Percentiles rank a stretch among this genome's conserved stretches.
These are phyloP conservation scores for Cacoxenus indagator DNA, from an alignment of 2,888 invertebrate species.

Conservation along the genomic window DNA sequence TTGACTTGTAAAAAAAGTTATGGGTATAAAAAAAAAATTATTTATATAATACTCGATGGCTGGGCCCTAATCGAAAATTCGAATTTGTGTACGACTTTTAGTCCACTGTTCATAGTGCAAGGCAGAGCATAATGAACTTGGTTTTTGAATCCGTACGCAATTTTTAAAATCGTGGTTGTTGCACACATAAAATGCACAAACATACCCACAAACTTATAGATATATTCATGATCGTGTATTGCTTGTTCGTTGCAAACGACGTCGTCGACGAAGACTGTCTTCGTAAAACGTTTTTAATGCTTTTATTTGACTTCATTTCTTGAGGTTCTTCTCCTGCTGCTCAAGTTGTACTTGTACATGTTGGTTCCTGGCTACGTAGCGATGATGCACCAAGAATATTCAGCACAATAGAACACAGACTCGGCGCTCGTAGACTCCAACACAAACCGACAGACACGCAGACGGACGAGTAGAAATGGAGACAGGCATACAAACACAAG, in stretches of 20 bases:
- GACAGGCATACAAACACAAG: constrained; percentile 21
- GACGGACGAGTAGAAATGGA: too few species aligned
- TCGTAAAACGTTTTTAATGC: constrained; percentile 36
- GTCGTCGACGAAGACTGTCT: constrained; percentile 18
- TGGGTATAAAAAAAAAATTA: background rate
- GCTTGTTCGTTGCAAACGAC: background rate
- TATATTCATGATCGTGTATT: constrained; percentile 37
- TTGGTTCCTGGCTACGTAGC: too few species aligned
- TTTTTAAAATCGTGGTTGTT: constrained; percentile 54
- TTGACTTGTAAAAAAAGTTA: too few species aligned
- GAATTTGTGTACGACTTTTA: constrained; percentile 40
- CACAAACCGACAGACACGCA: constrained; percentile 4
- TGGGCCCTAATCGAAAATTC: background rate
- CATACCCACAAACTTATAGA: background rate
- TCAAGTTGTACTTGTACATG: constrained; percentile 34
- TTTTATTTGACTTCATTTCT: constrained; percentile 59
- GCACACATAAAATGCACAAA: constrained; percentile 3
- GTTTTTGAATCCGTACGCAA: constrained; percentile 56
- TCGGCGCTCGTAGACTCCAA: constrained; percentile 6
- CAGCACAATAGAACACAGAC: background rate
- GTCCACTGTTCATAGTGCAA: constrained; percentile 40
- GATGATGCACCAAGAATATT: background rate
- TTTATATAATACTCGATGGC: background rate
- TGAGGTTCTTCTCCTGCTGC: constrained; percentile 23
- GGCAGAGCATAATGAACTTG: constrained; percentile 59